Base-by-base conservation (phyloP, 2,888 invertebrate genomes). In the Epistrophe grossulariae region DNA sequence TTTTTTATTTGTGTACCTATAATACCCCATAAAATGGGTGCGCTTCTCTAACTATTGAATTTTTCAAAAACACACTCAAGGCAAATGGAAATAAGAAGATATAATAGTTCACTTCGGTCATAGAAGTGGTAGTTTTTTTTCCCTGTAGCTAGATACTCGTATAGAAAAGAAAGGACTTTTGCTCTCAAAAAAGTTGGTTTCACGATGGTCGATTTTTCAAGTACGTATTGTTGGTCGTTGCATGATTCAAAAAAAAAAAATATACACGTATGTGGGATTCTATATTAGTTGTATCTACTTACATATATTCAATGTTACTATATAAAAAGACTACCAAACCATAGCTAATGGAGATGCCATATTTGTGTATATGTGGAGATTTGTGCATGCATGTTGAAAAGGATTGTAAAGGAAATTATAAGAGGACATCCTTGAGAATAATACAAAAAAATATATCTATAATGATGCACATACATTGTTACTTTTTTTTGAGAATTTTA, bases 31-130 rank as follows among this genome's bases (percentile, higher is more conserved):
- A 50, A 55, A 66, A 66, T 66, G 64, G 55, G 24, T 70, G 40
- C 40, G 40, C 38, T 68, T 17, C 24, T n/a, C 5, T 24, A 24
- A 55, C 70, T 19, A 40, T 55, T 40, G 40, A 40, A 55, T 55
- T 70, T 70, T 55, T 15, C 19, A 35, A 40, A 55, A 38, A 70
- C 68, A 38, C 68, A 68, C 68, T 50, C 48, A 38, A 68, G 48
- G 68, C 68, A 70, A 70, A 40, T 55, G 28, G 24, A 70, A 28
- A n/a, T 40, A 68, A 70, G 19, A 55, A 40, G 3, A 38, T 48
- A 31, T 7, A 15, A 2, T 55, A 24, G 15, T 70, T 55, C 24
- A 55, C 52, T 70, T n/a, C 35, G 48, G 64, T 66, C 48, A 45
- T 48, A 45, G n/a, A n/a, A n/a, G n/a, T n/a, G n/a, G 15, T 17